Evolutionary conservation across 2,797 vertebrate genomes (phyloP).

Genomic region (Molossus alvarezi): DNA sequence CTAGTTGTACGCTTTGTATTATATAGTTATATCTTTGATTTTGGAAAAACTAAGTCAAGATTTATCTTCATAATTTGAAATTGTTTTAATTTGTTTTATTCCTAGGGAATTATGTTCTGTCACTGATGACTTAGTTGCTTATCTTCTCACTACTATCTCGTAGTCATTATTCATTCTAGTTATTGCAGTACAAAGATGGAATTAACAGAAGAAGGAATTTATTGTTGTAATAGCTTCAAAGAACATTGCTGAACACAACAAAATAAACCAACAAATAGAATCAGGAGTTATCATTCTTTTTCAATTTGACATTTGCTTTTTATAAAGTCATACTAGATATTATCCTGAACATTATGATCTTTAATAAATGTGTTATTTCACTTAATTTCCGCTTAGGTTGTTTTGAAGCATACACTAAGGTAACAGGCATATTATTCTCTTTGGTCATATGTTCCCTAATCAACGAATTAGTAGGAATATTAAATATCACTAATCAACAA

Average conservation of each 20-base stretch:
- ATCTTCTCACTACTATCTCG: neutral
- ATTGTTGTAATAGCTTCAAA: neutral
- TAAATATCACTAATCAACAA: neutral
- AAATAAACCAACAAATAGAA: slow-evolving; percentile 1
- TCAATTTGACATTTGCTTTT: slow-evolving; percentile 1
- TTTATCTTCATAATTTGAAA: neutral
- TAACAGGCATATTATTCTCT: neutral
- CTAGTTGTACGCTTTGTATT: neutral
- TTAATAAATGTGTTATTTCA: neutral
- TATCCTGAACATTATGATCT: neutral
- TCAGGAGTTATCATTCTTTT: neutral
- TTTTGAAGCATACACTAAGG: neutral
- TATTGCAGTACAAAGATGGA: neutral
- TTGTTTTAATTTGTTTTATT: slow-evolving; percentile 54
- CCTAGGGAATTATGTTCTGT: neutral
- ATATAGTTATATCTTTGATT: slow-evolving; percentile 11
- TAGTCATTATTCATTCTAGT: neutral
- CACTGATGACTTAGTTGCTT: neutral
- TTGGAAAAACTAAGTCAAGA: slow-evolving; percentile 21
- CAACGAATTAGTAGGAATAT: slow-evolving; percentile 24
- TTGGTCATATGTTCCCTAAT: neutral
- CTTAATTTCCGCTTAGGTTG: neutral
- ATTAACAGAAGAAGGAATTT: neutral
- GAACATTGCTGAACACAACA: neutral
- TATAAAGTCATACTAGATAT: neutral